Evolutionary conservation across 92 coral and sea anemone genomes (phyloP).

Genomic region (Palythoa grandis): DNA sequence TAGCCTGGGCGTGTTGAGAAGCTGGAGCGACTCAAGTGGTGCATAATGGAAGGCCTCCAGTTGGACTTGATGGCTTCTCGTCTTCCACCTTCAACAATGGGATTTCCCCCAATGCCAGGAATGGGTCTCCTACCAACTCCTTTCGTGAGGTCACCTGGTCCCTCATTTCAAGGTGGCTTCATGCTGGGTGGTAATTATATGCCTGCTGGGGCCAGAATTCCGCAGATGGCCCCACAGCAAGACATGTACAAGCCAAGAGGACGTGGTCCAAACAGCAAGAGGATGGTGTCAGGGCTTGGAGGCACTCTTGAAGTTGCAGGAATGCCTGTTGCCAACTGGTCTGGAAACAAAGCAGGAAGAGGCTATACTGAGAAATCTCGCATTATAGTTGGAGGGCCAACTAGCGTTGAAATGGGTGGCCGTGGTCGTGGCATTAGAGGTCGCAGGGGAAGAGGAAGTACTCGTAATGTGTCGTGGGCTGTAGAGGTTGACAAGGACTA

Average conservation of each 20-base stretch:
- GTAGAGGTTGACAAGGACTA: conserved; percentile 90
- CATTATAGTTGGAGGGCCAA: conserved; percentile 93
- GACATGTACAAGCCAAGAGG: conserved; percentile 77
- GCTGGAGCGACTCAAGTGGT: conserved; percentile 94
- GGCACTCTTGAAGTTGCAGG: conserved; percentile 98
- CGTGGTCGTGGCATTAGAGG: conserved; percentile 72
- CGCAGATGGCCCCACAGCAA: conserved; percentile 58
- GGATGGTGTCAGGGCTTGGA: conserved; percentile 97
- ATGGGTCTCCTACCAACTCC: conserved; percentile 88
- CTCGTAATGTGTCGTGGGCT: conserved; percentile 97
- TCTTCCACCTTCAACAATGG: conserved; percentile 52
- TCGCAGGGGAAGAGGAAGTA: conserved; percentile 56
- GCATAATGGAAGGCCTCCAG: conserved; percentile 89
- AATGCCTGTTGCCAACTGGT: conserved; percentile 93
- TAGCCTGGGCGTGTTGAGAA: conserved; percentile 90
- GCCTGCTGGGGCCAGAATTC: conserved; percentile 90
- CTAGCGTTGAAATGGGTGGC: conserved; percentile 93
- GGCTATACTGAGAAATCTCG: conserved; percentile 91
- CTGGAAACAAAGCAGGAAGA: conserved; percentile 97
- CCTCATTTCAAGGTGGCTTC: conserved; percentile 74
- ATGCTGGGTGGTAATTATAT: conserved; percentile 66
- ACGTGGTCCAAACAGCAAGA: conserved; percentile 87
- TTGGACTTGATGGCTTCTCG: conserved; percentile 66
- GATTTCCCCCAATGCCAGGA: conserved; percentile 72
- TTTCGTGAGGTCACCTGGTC: conserved; percentile 69